These are phyloP conservation scores for Drosophila quinaria DNA, from an alignment of 2,888 invertebrate genomes.

Conservation along the genomic window DNA sequence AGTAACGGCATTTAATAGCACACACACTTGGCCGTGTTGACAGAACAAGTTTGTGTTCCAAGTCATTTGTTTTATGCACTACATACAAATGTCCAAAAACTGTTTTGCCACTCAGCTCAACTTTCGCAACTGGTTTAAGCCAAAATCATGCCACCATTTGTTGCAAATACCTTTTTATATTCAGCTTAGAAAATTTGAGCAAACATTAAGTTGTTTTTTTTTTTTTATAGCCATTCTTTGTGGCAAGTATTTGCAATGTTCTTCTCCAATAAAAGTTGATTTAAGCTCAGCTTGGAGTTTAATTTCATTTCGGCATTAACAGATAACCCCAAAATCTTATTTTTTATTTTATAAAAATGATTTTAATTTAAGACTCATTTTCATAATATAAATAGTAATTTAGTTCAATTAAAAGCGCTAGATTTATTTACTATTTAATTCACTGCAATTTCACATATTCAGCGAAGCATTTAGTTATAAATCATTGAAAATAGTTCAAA, in stretches of 20 bases:
- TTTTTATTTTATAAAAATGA: too few relatives aligned
- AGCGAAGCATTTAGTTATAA: not conserved
- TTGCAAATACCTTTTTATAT: slow-evolving; percentile 9
- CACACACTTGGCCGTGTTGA: slow-evolving; percentile 14
- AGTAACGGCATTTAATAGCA: slow-evolving; percentile 69
- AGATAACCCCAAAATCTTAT: too few relatives aligned
- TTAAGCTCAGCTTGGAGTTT: too few relatives aligned
- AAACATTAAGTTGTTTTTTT: not conserved
- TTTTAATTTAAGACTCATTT: too few relatives aligned
- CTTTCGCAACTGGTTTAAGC: slow-evolving; percentile 19
- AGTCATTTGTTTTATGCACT: slow-evolving; percentile 55
- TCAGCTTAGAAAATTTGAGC: not conserved
- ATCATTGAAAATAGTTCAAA: not conserved
- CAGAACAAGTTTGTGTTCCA: slow-evolving; percentile 57
- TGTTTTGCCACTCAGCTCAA: slow-evolving; percentile 17
- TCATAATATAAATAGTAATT: too few relatives aligned
- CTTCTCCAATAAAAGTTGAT: too few relatives aligned
- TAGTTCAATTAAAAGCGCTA: not conserved
- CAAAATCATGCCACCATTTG: slow-evolving; percentile 8
- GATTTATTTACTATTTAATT: not conserved
- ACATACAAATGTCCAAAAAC: slow-evolving; percentile 7
- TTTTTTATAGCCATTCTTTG: too few relatives aligned
- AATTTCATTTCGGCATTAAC: too few relatives aligned
- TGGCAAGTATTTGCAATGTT: too few relatives aligned
- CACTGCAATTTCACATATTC: not conserved